Conservation (phyloP, 1,140 invertebrate genomes). For the Rhopalosiphum maidis region DNA sequence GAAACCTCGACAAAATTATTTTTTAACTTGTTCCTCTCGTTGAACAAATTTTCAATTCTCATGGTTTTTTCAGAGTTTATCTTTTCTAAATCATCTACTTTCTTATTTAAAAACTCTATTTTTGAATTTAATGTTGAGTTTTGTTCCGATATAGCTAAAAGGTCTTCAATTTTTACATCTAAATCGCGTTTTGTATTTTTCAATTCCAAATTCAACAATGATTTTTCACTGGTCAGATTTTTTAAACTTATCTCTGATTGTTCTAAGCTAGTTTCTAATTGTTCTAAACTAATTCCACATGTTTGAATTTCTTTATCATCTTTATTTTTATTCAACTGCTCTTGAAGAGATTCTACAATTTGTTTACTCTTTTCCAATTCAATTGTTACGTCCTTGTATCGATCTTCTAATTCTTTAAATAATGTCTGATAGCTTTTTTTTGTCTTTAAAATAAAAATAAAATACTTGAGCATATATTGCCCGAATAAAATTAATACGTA, state of each 20-base stretch:
- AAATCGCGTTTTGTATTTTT: neutral
- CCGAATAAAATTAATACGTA: neutral
- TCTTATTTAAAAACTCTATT: neutral
- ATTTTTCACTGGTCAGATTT: neutral
- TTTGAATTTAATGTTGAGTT: neutral
- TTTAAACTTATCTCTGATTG: neutral
- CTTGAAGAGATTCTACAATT: neutral
- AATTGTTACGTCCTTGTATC: neutral
- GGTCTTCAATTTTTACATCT: neutral
- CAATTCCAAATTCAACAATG: neutral
- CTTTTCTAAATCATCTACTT: neutral
- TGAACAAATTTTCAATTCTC: conserved; percentile 27
- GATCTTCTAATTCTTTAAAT: neutral
- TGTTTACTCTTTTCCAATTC: neutral
- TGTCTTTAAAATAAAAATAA: neutral
- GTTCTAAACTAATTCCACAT: neutral
- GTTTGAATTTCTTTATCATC: neutral
- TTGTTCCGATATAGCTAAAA: neutral
- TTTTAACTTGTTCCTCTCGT: conserved; percentile 6
- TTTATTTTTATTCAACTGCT: neutral
- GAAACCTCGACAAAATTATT: neutral
- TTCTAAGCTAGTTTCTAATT: neutral
- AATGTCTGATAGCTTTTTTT: neutral
- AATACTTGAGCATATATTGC: neutral
- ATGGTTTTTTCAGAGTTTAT: neutral